Percentiles rank a stretch among this genome's conserved stretches.
These are phyloP conservation scores for Teleiodes luculella DNA, from an alignment of 2,888 invertebrate species.

Conservation along the genomic window DNA sequence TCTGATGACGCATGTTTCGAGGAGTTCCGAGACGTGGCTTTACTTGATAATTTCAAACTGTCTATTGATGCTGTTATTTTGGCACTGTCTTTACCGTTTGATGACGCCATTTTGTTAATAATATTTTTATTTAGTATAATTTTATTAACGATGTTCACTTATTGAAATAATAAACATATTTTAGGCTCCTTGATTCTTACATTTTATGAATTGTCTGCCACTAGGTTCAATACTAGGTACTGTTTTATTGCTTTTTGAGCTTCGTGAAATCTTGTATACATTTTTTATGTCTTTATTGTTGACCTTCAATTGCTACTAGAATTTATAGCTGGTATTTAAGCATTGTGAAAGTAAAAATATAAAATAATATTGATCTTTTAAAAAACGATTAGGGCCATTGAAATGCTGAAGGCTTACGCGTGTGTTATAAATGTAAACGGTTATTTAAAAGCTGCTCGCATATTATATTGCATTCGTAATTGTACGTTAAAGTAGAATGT, in stretches of 20 bases:
- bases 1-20: slow-evolving; percentile 73
- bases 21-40: slow-evolving; percentile 59
- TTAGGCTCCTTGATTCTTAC: neutral
- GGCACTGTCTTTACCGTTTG: slow-evolving; percentile 63
- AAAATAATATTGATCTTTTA: neutral
- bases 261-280: neutral
- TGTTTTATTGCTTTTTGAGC: neutral
- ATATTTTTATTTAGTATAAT: neutral
- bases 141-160: too few species aligned
- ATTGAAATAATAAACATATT: too few species aligned
- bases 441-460: too few species aligned
- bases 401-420: neutral
- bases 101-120: slow-evolving; percentile 56
- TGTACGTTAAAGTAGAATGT: neutral
- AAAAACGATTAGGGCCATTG: neutral
- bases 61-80: slow-evolving; percentile 70
- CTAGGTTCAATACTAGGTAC: neutral
- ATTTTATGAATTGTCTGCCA: neutral
- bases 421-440: too few species aligned
- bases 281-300: slow-evolving; percentile 1
- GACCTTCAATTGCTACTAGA: neutral
- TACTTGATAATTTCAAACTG: slow-evolving; percentile 70
- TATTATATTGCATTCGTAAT: neutral
- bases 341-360: neutral
- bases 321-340: slow-evolving; percentile 8